These are phyloP conservation scores for Lepus europaeus DNA, from an alignment of 2,113 vertebrate species.

Conservation along the genomic window DNA sequence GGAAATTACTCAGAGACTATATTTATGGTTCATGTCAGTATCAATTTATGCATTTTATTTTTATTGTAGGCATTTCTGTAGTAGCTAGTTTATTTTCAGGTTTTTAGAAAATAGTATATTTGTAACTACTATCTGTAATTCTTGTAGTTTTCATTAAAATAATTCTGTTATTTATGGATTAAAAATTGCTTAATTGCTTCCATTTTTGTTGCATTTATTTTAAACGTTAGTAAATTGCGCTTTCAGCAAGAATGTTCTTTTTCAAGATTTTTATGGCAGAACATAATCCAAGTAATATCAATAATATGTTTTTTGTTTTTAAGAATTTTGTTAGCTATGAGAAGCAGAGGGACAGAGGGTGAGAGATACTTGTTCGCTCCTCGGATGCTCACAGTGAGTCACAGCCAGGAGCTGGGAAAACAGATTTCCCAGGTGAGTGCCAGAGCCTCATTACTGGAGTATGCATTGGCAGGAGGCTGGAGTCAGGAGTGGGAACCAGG, in stretches of 20 bases:
- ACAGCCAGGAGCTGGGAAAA: no score
- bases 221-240: conserved; percentile 15
- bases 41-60: conserved; percentile 44
- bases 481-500: no score
- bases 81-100: background rate
- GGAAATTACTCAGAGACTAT: background rate
- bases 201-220: conserved; percentile 40
- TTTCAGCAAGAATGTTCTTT: conserved; percentile 36
- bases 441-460: no score
- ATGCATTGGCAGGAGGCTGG: no score
- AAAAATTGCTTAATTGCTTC: conserved; percentile 51
- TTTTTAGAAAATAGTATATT: conserved; percentile 29
- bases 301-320: conserved; percentile 1
- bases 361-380: no score
- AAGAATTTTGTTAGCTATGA: background rate
- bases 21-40: conserved; percentile 13
- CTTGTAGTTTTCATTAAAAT: background rate
- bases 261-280: conserved; percentile 33
- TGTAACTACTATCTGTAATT: background rate
- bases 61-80: background rate
- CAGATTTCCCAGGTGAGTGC: no score
- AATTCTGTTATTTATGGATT: background rate
- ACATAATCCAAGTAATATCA: conserved; percentile 26
- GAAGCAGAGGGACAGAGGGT: no score
- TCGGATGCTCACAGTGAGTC: no score